phyloP scores from a whole-genome alignment of 1,140 invertebrate genomes.

The Augochlora pura region DNA sequence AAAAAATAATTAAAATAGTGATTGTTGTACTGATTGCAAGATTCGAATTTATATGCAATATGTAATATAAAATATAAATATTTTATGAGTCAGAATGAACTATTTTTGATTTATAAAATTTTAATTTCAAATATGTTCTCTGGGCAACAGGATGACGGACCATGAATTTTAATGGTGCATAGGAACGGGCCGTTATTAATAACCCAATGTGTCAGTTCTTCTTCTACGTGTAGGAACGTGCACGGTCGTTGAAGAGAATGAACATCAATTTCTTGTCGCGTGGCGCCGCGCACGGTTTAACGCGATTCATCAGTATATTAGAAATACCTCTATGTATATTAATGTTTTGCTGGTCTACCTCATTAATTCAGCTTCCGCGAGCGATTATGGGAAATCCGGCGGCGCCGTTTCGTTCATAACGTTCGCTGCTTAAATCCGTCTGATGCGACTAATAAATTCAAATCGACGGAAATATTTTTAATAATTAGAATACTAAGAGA shows the following conservation, averaged over 20 bases:
- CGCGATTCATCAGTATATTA: background rate
- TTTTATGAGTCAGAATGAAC: too few relatives aligned
- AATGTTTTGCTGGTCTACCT: background rate
- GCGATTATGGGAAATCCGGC: background rate
- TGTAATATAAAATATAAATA: too few relatives aligned
- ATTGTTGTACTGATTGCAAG: too few relatives aligned
- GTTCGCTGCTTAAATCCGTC: background rate
- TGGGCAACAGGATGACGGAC: background rate
- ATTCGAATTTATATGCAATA: too few relatives aligned
- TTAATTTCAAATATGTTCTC: background rate
- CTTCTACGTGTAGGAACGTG: background rate
- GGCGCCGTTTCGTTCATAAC: background rate
- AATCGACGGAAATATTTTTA: too few relatives aligned
- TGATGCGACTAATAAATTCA: too few relatives aligned
- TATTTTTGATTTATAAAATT: too few relatives aligned
- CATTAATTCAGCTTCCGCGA: background rate
- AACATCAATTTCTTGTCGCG: background rate
- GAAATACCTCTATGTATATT: background rate
- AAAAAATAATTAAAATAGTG: too few relatives aligned
- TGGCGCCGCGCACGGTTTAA: background rate
- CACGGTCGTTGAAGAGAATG: background rate
- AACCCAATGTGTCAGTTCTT: background rate
- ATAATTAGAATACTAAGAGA: too few relatives aligned
- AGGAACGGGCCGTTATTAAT: background rate
- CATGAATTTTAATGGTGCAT: background rate